Base-by-base conservation (phyloP, 1,140 invertebrate species). In the Brachionus rotundiformis region DNA sequence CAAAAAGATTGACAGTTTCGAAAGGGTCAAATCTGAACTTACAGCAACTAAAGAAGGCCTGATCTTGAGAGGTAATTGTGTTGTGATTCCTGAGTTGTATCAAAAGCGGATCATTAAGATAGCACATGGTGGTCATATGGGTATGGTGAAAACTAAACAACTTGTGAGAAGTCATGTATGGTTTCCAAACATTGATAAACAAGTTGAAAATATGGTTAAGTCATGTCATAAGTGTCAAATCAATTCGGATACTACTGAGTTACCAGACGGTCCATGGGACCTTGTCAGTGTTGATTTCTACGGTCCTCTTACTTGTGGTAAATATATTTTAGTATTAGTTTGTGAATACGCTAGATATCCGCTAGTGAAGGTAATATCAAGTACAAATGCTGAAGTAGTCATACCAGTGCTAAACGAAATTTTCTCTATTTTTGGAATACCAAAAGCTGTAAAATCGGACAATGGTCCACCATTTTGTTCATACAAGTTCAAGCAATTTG, bases 241-340 rank as follows among this genome's bases (percentile, higher is more conserved):
- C 33, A 5, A 59, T 83, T 83, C 84, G 84, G 19, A 61, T 85
- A 2, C 73, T 79, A 36, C 49, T 25, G 49, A 54, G 23, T 19
- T 54, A 25, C 82, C 84, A 54, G 59, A 19, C 25, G 82, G 39
- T 63, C 83, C 83, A 54, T 85, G 82, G 84, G 44, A 29, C 83
- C 23, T 83, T 83, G 19, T 85, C 5, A 77, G 73, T 27, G 82
- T 84, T 16, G 85, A 86, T 75, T 85, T 85, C 79, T 84, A 83
- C 71, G 85, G 85, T 39, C 84, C 84, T 11, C 47, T 86, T 5
- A 85, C 83, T 27, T 81, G 33, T 27, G 83, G 83, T 19, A 76
- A 54, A 33, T 84, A 84, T 75, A 63, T 86, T 11, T 61, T 85
- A 19, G 86, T 85, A 5, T 36, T 85, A 3, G 82, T 83, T 7